Conservation (phyloP, 2,797 vertebrate species). For the Mormyrus proboscirostris region DNA sequence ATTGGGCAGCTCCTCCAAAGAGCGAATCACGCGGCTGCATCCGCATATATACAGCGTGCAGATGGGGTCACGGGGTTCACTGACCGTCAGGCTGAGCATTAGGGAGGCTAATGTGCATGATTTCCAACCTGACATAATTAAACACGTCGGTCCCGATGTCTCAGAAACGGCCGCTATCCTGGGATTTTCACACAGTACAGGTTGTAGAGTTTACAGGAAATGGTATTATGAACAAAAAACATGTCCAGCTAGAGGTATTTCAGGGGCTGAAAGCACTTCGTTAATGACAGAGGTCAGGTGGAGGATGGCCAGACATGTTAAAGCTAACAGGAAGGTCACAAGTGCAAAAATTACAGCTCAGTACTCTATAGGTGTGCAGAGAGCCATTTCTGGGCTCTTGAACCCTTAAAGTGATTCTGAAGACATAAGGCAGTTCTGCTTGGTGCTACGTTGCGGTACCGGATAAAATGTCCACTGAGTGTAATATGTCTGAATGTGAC, state of each 20-base stretch:
- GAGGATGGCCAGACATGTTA: not conserved
- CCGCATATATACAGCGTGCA: not conserved
- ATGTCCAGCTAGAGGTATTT: not conserved
- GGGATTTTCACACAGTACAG: not conserved
- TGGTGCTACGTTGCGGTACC: not conserved
- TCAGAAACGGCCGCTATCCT: not conserved
- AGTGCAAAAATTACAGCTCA: not conserved
- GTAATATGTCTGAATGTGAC: not conserved
- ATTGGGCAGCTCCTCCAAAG: not conserved
- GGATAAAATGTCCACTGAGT: not conserved
- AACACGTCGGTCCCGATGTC: not conserved
- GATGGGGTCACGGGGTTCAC: not conserved
- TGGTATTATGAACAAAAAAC: not conserved
- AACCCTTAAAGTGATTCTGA: not conserved
- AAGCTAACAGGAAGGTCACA: not conserved
- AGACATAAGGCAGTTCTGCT: not conserved
- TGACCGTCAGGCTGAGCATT: not conserved
- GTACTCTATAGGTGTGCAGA: not conserved
- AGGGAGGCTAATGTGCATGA: not conserved
- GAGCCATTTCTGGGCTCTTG: not conserved
- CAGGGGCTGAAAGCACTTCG: not conserved
- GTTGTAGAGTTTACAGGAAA: not conserved
- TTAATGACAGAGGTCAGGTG: not conserved
- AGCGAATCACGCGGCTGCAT: not conserved
- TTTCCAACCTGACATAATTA: not conserved